phyloP scores from a whole-genome alignment of 2,797 vertebrate genomes.

The Cyclopterus lumpus region DNA sequence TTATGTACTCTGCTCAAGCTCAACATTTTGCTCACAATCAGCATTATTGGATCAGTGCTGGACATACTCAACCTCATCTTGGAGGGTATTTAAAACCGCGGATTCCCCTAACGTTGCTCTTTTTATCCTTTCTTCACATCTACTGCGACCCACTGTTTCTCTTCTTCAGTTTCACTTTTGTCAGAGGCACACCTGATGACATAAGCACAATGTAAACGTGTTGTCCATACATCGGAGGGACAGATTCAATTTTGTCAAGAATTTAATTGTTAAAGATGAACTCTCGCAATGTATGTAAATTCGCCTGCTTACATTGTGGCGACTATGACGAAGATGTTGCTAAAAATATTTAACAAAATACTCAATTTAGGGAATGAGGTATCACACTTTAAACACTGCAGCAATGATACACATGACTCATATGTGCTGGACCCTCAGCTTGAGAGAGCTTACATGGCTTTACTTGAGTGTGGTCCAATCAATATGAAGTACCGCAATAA shows the following conservation, averaged over 20 bases:
- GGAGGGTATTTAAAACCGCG: constrained; percentile 30
- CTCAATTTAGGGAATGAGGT: not conserved
- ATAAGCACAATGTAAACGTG: not conserved
- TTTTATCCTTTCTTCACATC: constrained; percentile 10
- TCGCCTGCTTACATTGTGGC: no score
- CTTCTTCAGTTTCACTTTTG: not conserved
- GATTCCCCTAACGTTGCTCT: constrained; percentile 22
- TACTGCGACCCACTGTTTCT: not conserved
- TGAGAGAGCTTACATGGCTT: constrained; percentile 21
- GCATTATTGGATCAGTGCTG: constrained; percentile 67
- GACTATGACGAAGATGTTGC: not conserved
- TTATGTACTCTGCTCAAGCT: constrained; percentile 58
- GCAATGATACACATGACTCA: not conserved
- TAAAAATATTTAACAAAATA: not conserved
- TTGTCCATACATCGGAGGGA: not conserved
- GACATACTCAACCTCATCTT: constrained; percentile 48
- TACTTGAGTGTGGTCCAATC: constrained; percentile 13
- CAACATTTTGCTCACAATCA: constrained; percentile 68
- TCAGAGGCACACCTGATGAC: not conserved
- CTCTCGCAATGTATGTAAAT: not conserved
- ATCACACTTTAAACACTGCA: not conserved
- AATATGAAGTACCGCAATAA: constrained; percentile 26
- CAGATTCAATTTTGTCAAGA: accelerated
- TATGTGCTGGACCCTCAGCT: not conserved
- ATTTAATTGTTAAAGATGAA: not conserved